These are phyloP conservation scores for Camponotus vicinus DNA, from an alignment of 1,140 invertebrate genomes.

Conservation along the genomic window DNA sequence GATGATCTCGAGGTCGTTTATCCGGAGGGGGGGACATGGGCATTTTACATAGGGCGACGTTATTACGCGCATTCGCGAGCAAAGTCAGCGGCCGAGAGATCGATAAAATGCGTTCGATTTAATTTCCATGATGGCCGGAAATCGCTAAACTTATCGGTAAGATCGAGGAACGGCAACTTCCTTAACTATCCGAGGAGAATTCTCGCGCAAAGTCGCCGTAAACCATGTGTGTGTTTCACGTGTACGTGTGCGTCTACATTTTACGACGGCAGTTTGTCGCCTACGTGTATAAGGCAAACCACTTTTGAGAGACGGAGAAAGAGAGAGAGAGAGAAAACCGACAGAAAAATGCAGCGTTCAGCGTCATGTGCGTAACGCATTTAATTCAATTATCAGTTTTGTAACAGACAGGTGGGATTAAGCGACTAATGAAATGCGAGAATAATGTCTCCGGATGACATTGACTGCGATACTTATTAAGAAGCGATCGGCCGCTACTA, in stretches of 20 bases:
- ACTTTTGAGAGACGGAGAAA: background rate
- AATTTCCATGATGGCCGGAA: constrained; percentile 29
- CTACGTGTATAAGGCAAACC: constrained; percentile 4
- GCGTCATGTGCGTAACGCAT: constrained; percentile 21
- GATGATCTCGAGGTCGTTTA: background rate
- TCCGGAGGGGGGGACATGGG: background rate
- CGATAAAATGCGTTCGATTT: constrained; percentile 49
- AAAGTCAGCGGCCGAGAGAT: too few relatives aligned
- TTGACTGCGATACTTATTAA: constrained; percentile 24
- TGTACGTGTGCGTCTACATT: background rate
- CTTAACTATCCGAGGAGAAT: constrained; percentile 12
- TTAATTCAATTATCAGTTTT: constrained; percentile 42
- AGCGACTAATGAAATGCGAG: constrained; percentile 27
- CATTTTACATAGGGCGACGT: constrained; percentile 22
- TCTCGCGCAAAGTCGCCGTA: constrained; percentile 24
- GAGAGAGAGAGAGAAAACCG: background rate
- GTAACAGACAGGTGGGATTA: constrained; percentile 1
- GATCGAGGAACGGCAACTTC: constrained; percentile 4
- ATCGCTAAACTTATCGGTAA: background rate
- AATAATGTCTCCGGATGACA: background rate
- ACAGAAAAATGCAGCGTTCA: constrained; percentile 5
- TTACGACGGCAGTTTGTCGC: background rate
- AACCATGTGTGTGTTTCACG: background rate
- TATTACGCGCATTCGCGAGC: too few relatives aligned
- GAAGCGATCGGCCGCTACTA: constrained; percentile 25